Evolutionary conservation across 2,113 vertebrate genomes (phyloP).

Genomic region (Grantiella picta): DNA sequence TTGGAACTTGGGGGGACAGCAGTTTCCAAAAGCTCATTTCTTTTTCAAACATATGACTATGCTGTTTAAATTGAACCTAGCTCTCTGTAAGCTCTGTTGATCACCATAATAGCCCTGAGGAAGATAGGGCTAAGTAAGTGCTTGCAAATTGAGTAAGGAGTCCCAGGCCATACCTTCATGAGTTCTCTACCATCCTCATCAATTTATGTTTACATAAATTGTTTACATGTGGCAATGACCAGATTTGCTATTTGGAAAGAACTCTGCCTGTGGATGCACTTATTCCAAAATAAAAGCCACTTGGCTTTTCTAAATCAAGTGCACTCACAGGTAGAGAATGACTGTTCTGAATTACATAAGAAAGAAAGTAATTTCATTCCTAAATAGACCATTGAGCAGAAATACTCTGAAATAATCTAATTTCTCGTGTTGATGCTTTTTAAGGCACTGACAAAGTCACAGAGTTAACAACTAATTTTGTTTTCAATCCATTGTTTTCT

Average conservation of each 20-base stretch:
- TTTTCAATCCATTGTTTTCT: background rate
- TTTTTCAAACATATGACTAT: background rate
- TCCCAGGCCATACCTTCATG: background rate
- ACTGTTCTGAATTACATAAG: background rate
- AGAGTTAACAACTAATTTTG: background rate
- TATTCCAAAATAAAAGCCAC: slow-evolving; percentile 36
- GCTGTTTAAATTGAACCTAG: background rate
- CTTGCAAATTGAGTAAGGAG: slow-evolving; percentile 35
- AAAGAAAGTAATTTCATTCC: background rate
- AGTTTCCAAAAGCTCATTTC: slow-evolving; percentile 2
- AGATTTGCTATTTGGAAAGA: slow-evolving; percentile 40
- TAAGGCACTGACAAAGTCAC: background rate
- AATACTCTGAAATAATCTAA: background rate
- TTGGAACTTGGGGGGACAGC: background rate
- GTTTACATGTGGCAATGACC: slow-evolving; percentile 13
- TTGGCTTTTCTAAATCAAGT: background rate
- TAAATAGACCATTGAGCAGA: background rate
- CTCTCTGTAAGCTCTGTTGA: background rate
- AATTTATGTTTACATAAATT: slow-evolving; percentile 1
- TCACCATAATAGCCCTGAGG: slow-evolving; percentile 3
- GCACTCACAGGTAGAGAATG: background rate
- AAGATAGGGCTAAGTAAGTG: background rate
- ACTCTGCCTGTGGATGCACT: background rate
- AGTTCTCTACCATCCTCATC: background rate
- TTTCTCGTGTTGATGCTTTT: background rate